Evolutionary conservation across 2,113 vertebrate genomes (phyloP).

Genomic region (Upupa epops): DNA sequence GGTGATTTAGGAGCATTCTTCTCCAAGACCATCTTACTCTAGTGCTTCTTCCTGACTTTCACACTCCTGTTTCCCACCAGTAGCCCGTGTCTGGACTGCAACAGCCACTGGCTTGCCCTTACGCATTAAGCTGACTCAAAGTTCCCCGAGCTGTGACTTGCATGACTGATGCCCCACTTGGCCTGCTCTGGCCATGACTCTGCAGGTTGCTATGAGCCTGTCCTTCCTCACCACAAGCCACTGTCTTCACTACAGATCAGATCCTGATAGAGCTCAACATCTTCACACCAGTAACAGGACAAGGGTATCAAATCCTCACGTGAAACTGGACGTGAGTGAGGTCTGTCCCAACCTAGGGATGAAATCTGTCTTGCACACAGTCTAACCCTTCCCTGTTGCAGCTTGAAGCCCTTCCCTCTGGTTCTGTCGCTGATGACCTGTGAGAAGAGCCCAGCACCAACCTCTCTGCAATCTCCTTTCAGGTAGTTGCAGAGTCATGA

Average conservation of each 20-base stretch:
- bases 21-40: background rate
- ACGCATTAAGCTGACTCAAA: background rate
- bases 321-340: background rate
- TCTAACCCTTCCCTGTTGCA: no score
- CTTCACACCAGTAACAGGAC: background rate
- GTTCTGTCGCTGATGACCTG: no score
- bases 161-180: background rate
- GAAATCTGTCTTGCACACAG: background rate
- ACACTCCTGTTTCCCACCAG: background rate
- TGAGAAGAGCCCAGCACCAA: no score
- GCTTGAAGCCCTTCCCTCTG: no score
- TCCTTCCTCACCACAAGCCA: background rate
- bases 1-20: background rate
- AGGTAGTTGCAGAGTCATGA: no score
- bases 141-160: background rate
- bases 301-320: background rate
- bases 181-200: background rate
- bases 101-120: background rate
- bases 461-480: no score
- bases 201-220: background rate
- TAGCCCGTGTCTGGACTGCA: background rate
- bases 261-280: background rate
- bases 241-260: background rate
- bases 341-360: background rate
- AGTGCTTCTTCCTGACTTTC: background rate